A percentile compares a stretch with the other conserved stretches of the same genome.
phyloP scores from a whole-genome alignment of 2,113 vertebrate species.

The Helogale parvula region DNA sequence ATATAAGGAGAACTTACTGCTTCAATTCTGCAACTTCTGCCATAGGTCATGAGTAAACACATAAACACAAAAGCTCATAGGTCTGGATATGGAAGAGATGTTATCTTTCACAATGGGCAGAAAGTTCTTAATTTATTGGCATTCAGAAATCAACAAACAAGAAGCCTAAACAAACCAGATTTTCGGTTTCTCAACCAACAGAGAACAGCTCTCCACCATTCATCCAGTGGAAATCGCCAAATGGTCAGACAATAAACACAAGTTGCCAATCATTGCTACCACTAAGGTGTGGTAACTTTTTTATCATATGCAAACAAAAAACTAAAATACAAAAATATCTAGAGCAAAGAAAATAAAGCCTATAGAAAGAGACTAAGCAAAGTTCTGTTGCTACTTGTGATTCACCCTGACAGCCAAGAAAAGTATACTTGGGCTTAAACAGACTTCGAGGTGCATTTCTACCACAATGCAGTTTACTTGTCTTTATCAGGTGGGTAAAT shows the following conservation, averaged over 20 bases:
- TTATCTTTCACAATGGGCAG: background rate
- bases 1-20: background rate
- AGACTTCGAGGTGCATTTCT: background rate
- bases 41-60: background rate
- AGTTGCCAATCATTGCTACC: background rate
- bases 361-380: slow-evolving; percentile 21
- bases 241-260: background rate
- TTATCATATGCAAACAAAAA: background rate
- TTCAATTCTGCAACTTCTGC: background rate
- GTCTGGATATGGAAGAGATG: background rate
- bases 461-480: background rate
- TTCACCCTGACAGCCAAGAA: background rate
- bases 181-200: background rate
- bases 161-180: background rate
- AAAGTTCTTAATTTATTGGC: slow-evolving; percentile 27
- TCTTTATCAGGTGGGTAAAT: background rate
- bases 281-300: background rate
- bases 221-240: background rate
- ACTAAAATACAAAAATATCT: background rate
- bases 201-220: background rate
- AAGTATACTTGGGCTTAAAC: background rate
- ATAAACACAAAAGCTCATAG: background rate
- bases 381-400: slow-evolving; percentile 5
- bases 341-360: background rate
- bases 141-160: background rate